phyloP scores from a whole-genome alignment of 2,888 invertebrate species.

The Eupithecia vulgata region DNA sequence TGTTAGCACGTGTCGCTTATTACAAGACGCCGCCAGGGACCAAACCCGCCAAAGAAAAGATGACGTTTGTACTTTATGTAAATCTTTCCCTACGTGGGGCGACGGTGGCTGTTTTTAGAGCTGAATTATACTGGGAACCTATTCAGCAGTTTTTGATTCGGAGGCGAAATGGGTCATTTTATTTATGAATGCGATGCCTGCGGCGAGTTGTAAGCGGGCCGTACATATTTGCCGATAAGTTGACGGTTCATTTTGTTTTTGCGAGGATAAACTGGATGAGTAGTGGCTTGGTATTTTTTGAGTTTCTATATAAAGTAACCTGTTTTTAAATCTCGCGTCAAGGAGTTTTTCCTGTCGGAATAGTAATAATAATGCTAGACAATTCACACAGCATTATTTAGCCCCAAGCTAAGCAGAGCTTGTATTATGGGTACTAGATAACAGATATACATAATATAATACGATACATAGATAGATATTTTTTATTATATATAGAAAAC shows the following conservation, averaged over 20 bases:
- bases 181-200: constrained; percentile 46
- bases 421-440: too few species aligned
- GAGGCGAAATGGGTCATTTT: constrained; percentile 47
- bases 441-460: too few species aligned
- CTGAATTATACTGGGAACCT: constrained; percentile 47
- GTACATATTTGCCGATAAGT: constrained; percentile 45
- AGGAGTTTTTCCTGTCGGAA: too few species aligned
- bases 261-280: constrained; percentile 24
- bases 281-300: not conserved
- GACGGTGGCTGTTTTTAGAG: constrained; percentile 46
- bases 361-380: too few species aligned
- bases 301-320: not conserved
- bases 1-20: constrained; percentile 59
- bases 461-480: too few species aligned
- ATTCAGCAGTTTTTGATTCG: constrained; percentile 50
- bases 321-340: too few species aligned
- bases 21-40: constrained; percentile 45
- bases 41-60: constrained; percentile 45
- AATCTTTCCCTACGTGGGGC: constrained; percentile 46
- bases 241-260: constrained; percentile 36
- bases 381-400: too few species aligned
- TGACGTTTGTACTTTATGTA: constrained; percentile 49
- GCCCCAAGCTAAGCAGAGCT: too few species aligned
- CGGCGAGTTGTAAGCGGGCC: constrained; percentile 38
- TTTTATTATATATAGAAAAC: too few species aligned